These are phyloP conservation scores for Acanthococcus lagerstroemiae DNA, from an alignment of 2,888 invertebrate species.

Conservation along the genomic window DNA sequence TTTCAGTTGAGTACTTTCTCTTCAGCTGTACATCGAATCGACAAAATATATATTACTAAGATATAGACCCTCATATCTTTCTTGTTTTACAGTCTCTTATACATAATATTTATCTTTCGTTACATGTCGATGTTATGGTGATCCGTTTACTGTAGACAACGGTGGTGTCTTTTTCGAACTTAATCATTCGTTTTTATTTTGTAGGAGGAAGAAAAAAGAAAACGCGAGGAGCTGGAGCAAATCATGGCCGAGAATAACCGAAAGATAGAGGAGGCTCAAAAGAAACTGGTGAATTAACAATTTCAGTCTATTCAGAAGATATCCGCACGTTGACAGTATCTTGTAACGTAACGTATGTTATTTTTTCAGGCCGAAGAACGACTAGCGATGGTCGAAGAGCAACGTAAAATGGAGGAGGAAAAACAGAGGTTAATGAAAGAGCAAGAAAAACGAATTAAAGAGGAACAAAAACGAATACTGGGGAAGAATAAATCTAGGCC, in stretches of 20 bases:
- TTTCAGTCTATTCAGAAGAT: background rate
- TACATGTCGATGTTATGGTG: too few species aligned
- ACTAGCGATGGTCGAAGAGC: slow-evolving; percentile 91
- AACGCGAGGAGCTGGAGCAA: slow-evolving; percentile 88
- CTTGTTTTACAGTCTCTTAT: too few species aligned
- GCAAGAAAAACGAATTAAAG: slow-evolving; percentile 81
- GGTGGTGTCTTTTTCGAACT: background rate
- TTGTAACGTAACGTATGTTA: slow-evolving; percentile 27
- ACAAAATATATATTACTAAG: too few species aligned
- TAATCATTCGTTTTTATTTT: slow-evolving; percentile 45
- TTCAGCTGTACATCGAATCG: too few species aligned
- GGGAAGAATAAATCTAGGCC: slow-evolving; percentile 96
- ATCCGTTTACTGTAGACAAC: too few species aligned
- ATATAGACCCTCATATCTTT: too few species aligned
- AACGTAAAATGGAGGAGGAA: slow-evolving; percentile 91
- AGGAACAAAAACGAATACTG: slow-evolving; percentile 92
- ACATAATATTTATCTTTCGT: too few species aligned
- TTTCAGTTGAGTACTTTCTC: too few species aligned
- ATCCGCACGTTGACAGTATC: background rate
- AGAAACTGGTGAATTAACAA: slow-evolving; percentile 71
- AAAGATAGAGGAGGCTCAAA: slow-evolving; percentile 94
- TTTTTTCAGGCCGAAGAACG: slow-evolving; percentile 81
- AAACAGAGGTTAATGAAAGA: slow-evolving; percentile 85
- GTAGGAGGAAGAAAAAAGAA: slow-evolving; percentile 96
- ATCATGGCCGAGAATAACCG: slow-evolving; percentile 96